These are phyloP conservation scores for Sardinella longiceps DNA, from an alignment of 2,797 vertebrate species.

Conservation along the genomic window DNA sequence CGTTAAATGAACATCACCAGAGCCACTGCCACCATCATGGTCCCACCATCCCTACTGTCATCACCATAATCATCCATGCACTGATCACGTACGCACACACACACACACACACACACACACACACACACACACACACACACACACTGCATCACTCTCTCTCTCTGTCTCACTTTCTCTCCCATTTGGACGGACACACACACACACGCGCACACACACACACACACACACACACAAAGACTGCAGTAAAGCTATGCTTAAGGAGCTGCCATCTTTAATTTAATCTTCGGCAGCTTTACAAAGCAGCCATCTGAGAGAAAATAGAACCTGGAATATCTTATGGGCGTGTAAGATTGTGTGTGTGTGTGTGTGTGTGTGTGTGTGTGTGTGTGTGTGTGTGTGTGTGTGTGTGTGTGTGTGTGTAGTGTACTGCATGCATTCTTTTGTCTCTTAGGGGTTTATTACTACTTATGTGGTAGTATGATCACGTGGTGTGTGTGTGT, in stretches of 20 bases:
- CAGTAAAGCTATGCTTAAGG: background rate
- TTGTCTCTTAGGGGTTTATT: too few relatives aligned
- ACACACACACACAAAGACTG: background rate
- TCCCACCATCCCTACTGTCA: background rate
- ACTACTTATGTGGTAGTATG: too few relatives aligned
- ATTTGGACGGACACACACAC: background rate
- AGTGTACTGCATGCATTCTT: too few relatives aligned
- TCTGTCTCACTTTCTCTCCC: too few relatives aligned
- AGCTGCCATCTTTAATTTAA: conserved; percentile 3
- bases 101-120: background rate
- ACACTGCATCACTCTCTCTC: too few relatives aligned
- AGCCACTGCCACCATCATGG: background rate
- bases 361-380: conserved; percentile 17
- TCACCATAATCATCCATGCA: background rate
- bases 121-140: conserved; percentile 13
- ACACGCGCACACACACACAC: conserved; percentile 5
- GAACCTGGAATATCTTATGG: background rate
- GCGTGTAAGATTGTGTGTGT: background rate
- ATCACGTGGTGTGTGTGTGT: background rate
- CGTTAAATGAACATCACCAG: background rate
- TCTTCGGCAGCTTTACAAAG: background rate
- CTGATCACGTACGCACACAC: background rate
- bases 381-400: background rate
- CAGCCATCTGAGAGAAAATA: background rate
- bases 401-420: background rate